These are phyloP conservation scores for Limnephilus rhombicus DNA, from an alignment of 2,888 invertebrate genomes.

Conservation along the genomic window DNA sequence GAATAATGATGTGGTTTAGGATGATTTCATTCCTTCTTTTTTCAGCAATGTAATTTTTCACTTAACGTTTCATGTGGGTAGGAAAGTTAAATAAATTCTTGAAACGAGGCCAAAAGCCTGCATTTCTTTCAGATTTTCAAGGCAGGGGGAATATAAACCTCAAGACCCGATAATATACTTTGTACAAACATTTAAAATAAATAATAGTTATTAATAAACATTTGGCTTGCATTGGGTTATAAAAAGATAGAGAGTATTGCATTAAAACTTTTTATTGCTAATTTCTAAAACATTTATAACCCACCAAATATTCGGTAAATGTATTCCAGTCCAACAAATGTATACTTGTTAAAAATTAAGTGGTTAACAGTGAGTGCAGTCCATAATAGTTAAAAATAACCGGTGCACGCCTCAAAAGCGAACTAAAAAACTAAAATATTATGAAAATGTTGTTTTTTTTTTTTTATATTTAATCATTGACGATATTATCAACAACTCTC, in stretches of 20 bases:
- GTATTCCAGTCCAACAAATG: neutral
- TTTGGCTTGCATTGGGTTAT: neutral
- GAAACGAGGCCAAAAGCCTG: constrained; percentile 1
- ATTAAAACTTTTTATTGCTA: neutral
- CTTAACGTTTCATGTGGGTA: neutral
- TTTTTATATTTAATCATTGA: no score
- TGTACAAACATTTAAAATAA: neutral
- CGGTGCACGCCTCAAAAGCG: neutral
- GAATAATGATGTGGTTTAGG: neutral
- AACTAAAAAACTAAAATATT: neutral
- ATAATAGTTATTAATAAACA: neutral
- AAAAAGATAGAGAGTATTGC: neutral
- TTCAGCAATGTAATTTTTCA: neutral
- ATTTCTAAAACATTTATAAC: neutral
- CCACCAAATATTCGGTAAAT: neutral
- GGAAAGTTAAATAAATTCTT: neutral
- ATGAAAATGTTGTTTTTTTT: neutral
- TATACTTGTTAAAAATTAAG: neutral
- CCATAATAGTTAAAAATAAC: neutral
- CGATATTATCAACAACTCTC: no score
- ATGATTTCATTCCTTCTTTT: neutral
- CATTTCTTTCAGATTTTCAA: neutral
- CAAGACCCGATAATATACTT: neutral
- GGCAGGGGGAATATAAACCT: neutral
- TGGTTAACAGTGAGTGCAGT: neutral